Conservation (phyloP, 1,140 invertebrate genomes). For the Cydia amplana region DNA sequence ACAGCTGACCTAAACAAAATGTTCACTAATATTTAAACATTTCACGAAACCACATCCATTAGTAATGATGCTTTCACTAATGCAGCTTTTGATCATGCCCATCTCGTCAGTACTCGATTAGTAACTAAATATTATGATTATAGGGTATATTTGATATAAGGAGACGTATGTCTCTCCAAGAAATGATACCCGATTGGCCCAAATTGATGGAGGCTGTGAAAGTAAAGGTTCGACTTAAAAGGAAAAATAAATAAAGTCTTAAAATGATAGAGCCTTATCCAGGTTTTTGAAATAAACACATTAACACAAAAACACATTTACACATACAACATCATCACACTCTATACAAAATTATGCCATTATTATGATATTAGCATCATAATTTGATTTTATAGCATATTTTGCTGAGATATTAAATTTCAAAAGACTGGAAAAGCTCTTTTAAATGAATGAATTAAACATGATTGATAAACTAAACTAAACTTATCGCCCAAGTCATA, state of each 20-base stretch:
- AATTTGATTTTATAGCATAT: neutral
- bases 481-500: conserved; percentile 56
- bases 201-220: conserved; percentile 81
- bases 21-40: neutral
- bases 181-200: conserved; percentile 84
- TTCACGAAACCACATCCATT: conserved; percentile 4
- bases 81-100: conserved; percentile 53
- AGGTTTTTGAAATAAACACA: conserved; percentile 53
- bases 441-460: conserved; percentile 66
- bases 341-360: neutral
- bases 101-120: conserved; percentile 38
- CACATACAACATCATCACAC: neutral
- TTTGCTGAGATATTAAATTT: conserved; percentile 38
- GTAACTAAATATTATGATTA: conserved; percentile 57
- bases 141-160: conserved; percentile 84
- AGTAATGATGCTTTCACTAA: conserved; percentile 30
- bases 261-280: conserved; percentile 48
- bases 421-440: conserved; percentile 54
- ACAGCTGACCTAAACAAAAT: neutral
- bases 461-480: conserved; percentile 59
- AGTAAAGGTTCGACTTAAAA: conserved; percentile 82
- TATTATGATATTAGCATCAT: neutral
- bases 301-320: neutral
- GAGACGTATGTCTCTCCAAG: conserved; percentile 82
- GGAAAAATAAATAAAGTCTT: conserved; percentile 61